Base-by-base conservation (phyloP, 1,140 invertebrate genomes). In the Drosophila pandora region DNA sequence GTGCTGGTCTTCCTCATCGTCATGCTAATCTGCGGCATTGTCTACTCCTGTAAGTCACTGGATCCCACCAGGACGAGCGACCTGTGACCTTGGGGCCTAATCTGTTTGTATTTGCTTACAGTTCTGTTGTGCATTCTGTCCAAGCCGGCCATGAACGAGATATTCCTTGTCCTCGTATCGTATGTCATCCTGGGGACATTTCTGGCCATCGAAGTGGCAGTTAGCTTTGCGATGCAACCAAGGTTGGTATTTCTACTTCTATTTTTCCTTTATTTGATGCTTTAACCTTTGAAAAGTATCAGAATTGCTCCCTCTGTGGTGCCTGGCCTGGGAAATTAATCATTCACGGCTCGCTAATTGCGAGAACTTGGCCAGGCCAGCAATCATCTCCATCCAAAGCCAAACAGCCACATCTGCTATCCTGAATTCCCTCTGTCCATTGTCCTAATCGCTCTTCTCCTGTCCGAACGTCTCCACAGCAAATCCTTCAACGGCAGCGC, bases 131-230 rank as follows among this genome's bases (percentile, higher is more conserved):
- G 94, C 21, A 94, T 96, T 47, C 94, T 97, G 43, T 95, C 95
- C 59, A 94, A 96, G 71, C 95, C 96, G 17, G 95, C 96, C 5
- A 96, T 97, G 93, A 97, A 97, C 92, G 97, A 97, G 90, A 95
- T 97, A 47, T 96, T 97, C 91, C 93, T 98, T 10, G 94, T 97
- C 5, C 94, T 95, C 10, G 95, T 97, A 45, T 97, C 96, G 5
- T 97, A 97, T 85, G 94, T 96, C 30, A 94, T 97, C 25, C 91
- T 96, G 52, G 93, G 94, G 45, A 95, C 96, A 0, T 95, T 97
- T 81, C 90, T 96, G 34, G 93, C 94, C 22, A 93, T 95, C 28
- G 94, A 96, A 57, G 90, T 95, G 48, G 90, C 93, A 10, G 77
- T 95, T 21, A 92, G 93, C 28, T 89, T 95, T 49, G 93, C 93